Evolutionary conservation across 2,797 vertebrate species (phyloP), one percentile per base, ranked within the genome.

Genomic region (Molossus molossus): DNA sequence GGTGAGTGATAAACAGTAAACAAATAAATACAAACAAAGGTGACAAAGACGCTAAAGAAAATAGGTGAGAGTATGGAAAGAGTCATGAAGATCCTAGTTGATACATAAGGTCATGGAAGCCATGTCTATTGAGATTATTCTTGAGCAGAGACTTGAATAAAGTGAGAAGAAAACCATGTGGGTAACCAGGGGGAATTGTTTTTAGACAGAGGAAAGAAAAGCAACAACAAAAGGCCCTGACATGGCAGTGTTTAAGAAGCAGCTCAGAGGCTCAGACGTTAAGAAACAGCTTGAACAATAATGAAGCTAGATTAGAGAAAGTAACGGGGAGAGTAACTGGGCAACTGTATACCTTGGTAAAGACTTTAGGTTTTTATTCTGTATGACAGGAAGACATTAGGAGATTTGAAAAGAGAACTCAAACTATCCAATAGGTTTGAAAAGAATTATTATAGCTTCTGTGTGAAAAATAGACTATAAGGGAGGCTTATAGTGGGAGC

Each of bases 41-140:
- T 57, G 40, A 95, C 69, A 82, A 86, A 48, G 21, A 12, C 15
- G n/a, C 11, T 85, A 21, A 90, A n/a, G 58, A 85, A 80, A 70
- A 62, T 12, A 83, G 29, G 20, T 37, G 4, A 89, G 13, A 50
- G 5, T 40, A 87, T 60, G 33, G 25, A 92, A 27, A 53, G 12
- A 76, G 17, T 29, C 45, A 93, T 6, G 45, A 25, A 79, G 20
- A 65, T 64, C 10, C 40, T 60, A 29, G 1, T 67, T 72, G 67
- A 86, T 91, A 86, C 70, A 40, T 40, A 45, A 27, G 6, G 25
- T 62, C 70, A 79, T 8, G 1, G 33, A 88, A 65, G 37, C 1
- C 4, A 9, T 82, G 11, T 48, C 4, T 53, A 2, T 60, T 40
- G 25, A 50, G 27, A 57, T 48, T 15, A 86, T n/a, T 55, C 55